Conservation (phyloP, 2,113 vertebrate genomes). For the Platycercus adscitus region DNA sequence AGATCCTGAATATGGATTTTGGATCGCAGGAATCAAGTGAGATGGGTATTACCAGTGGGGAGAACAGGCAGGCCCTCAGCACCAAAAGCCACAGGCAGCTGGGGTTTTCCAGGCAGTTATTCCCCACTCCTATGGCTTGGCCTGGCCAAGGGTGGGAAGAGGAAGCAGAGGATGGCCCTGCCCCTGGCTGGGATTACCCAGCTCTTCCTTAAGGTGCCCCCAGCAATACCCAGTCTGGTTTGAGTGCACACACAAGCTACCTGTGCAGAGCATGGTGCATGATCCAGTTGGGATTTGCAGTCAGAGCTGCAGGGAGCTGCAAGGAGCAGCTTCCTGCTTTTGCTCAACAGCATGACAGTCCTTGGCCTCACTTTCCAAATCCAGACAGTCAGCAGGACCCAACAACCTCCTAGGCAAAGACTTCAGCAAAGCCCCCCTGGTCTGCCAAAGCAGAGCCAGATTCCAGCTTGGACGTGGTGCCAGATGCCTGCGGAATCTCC, state of each 20-base stretch:
- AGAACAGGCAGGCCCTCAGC: not conserved
- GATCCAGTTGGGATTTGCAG: not conserved
- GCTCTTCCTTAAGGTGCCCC: accelerated
- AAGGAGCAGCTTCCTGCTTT: constrained; percentile 21
- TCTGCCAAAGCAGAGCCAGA: not conserved
- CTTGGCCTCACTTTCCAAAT: constrained; percentile 27
- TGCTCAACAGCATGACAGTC: constrained; percentile 30
- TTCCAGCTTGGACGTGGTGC: constrained; percentile 16
- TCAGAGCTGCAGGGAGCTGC: constrained; percentile 1
- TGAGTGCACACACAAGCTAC: not conserved
- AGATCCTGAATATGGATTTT: not conserved
- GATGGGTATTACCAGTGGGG: accelerated
- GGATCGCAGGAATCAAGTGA: not conserved
- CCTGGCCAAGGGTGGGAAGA: not conserved
- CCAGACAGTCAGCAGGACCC: not conserved
- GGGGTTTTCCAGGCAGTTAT: not conserved
- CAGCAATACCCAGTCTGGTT: not conserved
- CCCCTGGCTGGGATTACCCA: not conserved
- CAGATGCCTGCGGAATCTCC: constrained; percentile 34
- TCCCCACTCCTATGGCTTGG: accelerated
- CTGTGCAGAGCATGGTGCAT: not conserved
- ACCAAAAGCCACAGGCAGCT: accelerated
- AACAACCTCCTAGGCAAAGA: constrained; percentile 8
- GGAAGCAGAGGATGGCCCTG: not conserved
- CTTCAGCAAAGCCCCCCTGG: not conserved